Base-by-base conservation (phyloP, 2,888 invertebrate genomes). In the Piscicola geometra region DNA sequence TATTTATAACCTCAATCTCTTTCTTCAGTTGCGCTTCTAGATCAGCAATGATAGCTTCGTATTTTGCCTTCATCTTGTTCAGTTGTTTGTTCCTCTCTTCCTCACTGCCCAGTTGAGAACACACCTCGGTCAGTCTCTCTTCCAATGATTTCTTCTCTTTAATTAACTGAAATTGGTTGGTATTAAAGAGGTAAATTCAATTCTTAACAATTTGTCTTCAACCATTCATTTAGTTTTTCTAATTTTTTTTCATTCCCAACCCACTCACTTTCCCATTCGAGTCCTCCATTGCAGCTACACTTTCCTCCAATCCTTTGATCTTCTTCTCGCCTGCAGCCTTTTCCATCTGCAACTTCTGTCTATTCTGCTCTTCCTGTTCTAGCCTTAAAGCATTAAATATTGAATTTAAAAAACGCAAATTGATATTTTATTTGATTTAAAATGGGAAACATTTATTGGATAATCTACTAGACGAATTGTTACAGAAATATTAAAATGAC, bases 101-200 rank as follows among this genome's bases (percentile, higher is more conserved):
- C 84, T 99, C 98, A 82, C 98, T 97, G 0, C 94, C 94, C 69
- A 99, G 88, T 0, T 94, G 92, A 84, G 93, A 92, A 1, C 93
- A 92, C 68, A 98, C 86, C 86, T 98, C 97, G 81, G 92, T 91
- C 75, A 93, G 90, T 74, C 95, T 89, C 84, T 99, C 99, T 83
- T 99, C 99, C 30, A 98, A 86, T 18, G 91, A 88, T 87, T 98
- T 96, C 88, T 94, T 96, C 85, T 99, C 99, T 85, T 98, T 99
- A 32, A 89, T 79, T 35, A 95, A 87, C 84, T 87, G 82, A 21
- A 9, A n/a, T n/a, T n/a, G n/a, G n/a, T n/a, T n/a, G n/a, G n/a
- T n/a, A n/a, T n/a, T n/a, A n/a, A n/a, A n/a, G n/a, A n/a, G n/a
- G n/a, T n/a, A n/a, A n/a, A n/a, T n/a, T n/a, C n/a, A n/a, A n/a